phyloP scores from a whole-genome alignment of 1,140 invertebrate species.

The Zaprionus lachaisei region DNA sequence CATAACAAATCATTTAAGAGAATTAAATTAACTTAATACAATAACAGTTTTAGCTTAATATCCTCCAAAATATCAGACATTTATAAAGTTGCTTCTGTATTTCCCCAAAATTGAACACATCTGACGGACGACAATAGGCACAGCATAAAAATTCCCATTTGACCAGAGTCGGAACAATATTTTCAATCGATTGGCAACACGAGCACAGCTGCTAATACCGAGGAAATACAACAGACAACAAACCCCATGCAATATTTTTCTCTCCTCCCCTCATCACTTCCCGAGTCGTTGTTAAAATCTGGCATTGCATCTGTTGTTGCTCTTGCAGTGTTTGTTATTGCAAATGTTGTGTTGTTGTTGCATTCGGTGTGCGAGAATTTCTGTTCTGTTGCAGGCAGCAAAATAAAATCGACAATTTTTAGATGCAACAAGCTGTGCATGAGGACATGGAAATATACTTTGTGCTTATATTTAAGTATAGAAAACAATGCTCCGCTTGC shows the following conservation, averaged over 20 bases:
- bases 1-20: no score
- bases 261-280: neutral
- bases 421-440: neutral
- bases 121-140: neutral
- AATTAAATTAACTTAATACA: no score
- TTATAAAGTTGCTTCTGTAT: neutral
- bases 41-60: no score
- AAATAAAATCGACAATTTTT: neutral
- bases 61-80: no score
- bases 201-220: constrained; percentile 33
- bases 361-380: neutral
- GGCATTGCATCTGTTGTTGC: neutral
- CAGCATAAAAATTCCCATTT: constrained; percentile 25
- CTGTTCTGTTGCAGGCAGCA: neutral
- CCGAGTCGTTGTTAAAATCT: constrained; percentile 29
- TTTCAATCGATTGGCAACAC: constrained; percentile 41
- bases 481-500: no score
- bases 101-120: constrained; percentile 25
- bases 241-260: constrained; percentile 49
- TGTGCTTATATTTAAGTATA: no score
- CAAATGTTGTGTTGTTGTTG: neutral
- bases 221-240: constrained; percentile 43
- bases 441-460: neutral
- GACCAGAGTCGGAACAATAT: constrained; percentile 7
- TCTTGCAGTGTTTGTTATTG: neutral